Base-by-base conservation (phyloP, 2,113 vertebrate genomes). In the Saccopteryx leptura region DNA sequence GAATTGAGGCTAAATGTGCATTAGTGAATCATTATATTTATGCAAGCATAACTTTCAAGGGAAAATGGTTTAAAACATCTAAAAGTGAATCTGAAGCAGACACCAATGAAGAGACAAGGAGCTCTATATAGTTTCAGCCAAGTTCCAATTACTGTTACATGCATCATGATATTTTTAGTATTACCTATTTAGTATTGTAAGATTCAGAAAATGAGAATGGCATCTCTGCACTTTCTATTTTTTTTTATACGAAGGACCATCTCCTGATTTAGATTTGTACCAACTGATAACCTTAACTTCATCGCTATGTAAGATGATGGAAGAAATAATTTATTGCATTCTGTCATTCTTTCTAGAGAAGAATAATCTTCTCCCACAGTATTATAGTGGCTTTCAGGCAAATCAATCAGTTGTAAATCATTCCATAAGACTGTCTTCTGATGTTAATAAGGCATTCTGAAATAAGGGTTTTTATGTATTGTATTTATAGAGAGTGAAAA, bases 301-400 rank as follows among this genome's bases (percentile, higher is more conserved):
- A 98, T 97, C 9, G 31, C 97, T 98, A 52, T 95, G 95, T 97
- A 98, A 97, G 97, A 97, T 98, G 97, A 98, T 98, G 96, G 97
- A 97, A 93, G 69, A 96, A 96, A 96, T 98, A 97, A 98, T 98
- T 98, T 98, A 98, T 98, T 97, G 96, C 94, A 95, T 97, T 97
- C 96, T 98, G 97, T 98, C 98, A 98, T 97, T 98, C 97, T 98
- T 98, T 97, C 97, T 97, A 92, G 95, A 97, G 98, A 98, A 98
- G 97, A 98, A 98, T 98, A 97, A 98, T 98, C 97, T 98, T 98
- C 97, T 97, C 98, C 96, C 94, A 98, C 96, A 97, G 95, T 98
- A 98, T 98, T 98, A 98, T 98, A 98, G 97, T 98, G 98, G 97
- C 96, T 98, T 98, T 98, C 98, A 98, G 97, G 97, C 96, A 98